Evolutionary conservation across 2,797 vertebrate genomes (phyloP).

Genomic region (Yasuhikotakia modesta): DNA sequence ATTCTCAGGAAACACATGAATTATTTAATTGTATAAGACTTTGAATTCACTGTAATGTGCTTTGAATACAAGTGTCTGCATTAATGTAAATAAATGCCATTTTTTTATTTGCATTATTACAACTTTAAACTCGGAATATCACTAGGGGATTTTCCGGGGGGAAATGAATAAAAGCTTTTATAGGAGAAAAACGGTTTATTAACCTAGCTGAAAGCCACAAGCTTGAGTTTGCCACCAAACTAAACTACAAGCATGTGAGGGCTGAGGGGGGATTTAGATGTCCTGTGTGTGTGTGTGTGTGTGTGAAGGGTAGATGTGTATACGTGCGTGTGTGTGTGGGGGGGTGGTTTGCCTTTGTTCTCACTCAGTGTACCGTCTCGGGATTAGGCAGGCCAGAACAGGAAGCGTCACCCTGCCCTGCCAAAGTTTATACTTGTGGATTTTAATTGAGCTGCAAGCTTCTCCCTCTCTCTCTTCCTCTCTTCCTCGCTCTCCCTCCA

Average conservation of each 20-base stretch:
- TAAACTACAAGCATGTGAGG: slow-evolving; percentile 12
- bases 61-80: neutral
- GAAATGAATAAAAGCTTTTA: neutral
- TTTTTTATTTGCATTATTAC: neutral
- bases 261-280: slow-evolving; percentile 33
- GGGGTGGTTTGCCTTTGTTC: slow-evolving; percentile 69
- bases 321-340: slow-evolving; percentile 42
- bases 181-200: neutral
- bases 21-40: neutral
- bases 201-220: neutral
- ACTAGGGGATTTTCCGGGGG: neutral
- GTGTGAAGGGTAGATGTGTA: slow-evolving; percentile 18
- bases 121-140: neutral
- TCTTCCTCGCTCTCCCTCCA: slow-evolving; percentile 39
- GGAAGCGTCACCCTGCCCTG: slow-evolving; percentile 70
- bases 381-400: slow-evolving; percentile 74
- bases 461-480: slow-evolving; percentile 45
- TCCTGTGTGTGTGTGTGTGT: slow-evolving; percentile 40
- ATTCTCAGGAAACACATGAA: neutral
- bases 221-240: slow-evolving; percentile 29
- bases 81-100: neutral
- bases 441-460: slow-evolving; percentile 72
- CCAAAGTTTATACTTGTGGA: slow-evolving; percentile 75
- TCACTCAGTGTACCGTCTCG: slow-evolving; percentile 70
- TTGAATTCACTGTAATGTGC: neutral